A percentile compares a stretch with the other conserved stretches of the same genome.
These are phyloP conservation scores for Melanerpes aurifrons DNA, from an alignment of 2,113 vertebrate species.

Conservation along the genomic window DNA sequence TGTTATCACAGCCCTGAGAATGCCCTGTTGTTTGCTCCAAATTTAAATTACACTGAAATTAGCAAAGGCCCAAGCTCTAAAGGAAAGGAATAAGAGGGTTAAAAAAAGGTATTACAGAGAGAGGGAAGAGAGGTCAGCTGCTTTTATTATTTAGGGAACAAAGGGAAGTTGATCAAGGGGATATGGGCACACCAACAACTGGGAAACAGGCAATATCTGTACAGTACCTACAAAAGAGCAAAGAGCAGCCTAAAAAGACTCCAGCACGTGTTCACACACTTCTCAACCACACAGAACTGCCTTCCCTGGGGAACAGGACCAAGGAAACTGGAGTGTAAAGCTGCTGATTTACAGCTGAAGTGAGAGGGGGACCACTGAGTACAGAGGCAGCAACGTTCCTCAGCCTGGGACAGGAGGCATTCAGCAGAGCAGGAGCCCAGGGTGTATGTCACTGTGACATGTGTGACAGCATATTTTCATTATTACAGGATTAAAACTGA, in stretches of 20 bases:
- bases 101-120: not conserved
- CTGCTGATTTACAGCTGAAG: not conserved
- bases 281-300: not conserved
- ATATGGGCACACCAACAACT: not conserved
- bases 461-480: not conserved
- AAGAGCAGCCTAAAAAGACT: not conserved
- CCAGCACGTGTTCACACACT: not conserved
- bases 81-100: not conserved
- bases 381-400: not conserved
- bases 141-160: not conserved
- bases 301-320: not conserved
- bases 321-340: not conserved
- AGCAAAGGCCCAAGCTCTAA: not conserved
- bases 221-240: not conserved
- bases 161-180: not conserved
- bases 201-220: not conserved
- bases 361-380: not conserved
- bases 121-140: not conserved
- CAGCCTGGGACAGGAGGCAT: not conserved
- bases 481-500: slow-evolving; percentile 1
- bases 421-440: not conserved
- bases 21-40: not conserved
- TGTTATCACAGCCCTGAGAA: not conserved
- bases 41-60: not conserved
- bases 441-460: not conserved